Evolutionary conservation across 2,888 invertebrate genomes (phyloP).

Genomic region (Andricus quercusramuli): DNA sequence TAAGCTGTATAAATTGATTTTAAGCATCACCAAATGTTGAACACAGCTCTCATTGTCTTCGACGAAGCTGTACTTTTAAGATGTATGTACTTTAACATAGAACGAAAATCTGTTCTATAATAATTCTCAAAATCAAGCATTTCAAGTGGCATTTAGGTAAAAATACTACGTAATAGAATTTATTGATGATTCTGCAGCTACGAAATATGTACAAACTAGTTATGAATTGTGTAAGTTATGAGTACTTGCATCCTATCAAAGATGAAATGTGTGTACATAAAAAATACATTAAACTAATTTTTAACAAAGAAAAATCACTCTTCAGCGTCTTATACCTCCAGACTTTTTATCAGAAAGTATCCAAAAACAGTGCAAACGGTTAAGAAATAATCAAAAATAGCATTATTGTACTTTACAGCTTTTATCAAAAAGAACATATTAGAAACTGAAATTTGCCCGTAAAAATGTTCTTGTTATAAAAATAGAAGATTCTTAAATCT

Average conservation of each 20-base stretch:
- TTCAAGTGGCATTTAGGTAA: slow-evolving; percentile 41
- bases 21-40: slow-evolving; percentile 20
- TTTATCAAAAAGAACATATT: too few species aligned
- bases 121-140: background rate
- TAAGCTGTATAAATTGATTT: slow-evolving; percentile 23
- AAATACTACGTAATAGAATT: slow-evolving; percentile 46
- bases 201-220: slow-evolving; percentile 59
- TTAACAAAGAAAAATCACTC: slow-evolving; percentile 8
- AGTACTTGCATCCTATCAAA: slow-evolving; percentile 23
- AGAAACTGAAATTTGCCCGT: too few species aligned
- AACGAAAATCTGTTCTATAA: slow-evolving; percentile 3
- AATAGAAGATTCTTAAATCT: too few species aligned
- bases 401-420: too few species aligned
- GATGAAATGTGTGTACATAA: slow-evolving; percentile 35
- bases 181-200: slow-evolving; percentile 52
- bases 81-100: slow-evolving; percentile 21
- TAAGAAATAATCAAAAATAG: too few species aligned
- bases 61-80: slow-evolving; percentile 19
- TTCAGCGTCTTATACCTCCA: too few species aligned
- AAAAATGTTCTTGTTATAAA: too few species aligned
- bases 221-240: slow-evolving; percentile 47
- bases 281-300: slow-evolving; percentile 35
- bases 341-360: too few species aligned
- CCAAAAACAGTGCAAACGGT: too few species aligned
- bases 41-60: background rate